Conservation (phyloP, 2,888 invertebrate species). For the Heliconius charithonia region DNA sequence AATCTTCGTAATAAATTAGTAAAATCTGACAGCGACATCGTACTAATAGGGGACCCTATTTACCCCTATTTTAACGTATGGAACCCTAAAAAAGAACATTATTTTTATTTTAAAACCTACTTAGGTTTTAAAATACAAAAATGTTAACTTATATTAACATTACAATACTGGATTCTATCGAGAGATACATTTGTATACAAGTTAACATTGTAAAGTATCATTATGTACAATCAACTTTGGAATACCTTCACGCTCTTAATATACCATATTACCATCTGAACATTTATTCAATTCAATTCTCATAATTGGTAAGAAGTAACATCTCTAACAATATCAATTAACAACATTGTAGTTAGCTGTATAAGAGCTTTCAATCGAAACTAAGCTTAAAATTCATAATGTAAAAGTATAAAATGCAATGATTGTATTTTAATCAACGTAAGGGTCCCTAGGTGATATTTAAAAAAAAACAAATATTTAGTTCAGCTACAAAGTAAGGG, state of each 20-base stretch:
- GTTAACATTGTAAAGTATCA: background rate
- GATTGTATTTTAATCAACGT: background rate
- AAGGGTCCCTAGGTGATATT: background rate
- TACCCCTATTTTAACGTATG: too few relatives aligned
- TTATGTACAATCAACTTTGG: background rate
- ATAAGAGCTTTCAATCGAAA: background rate
- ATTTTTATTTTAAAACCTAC: background rate
- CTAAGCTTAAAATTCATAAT: background rate
- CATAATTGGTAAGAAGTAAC: slow-evolving; percentile 27
- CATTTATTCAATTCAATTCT: slow-evolving; percentile 30
- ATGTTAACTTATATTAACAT: too few relatives aligned
- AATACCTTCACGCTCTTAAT: slow-evolving; percentile 2
- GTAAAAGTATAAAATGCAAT: slow-evolving; percentile 17
- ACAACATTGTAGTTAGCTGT: slow-evolving; percentile 39
- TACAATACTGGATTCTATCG: background rate
- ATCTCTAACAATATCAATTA: slow-evolving; percentile 33
- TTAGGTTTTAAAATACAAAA: too few relatives aligned
- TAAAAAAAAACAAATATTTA: background rate
- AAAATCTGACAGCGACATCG: too few relatives aligned
- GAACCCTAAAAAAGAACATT: background rate
- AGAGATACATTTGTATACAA: background rate
- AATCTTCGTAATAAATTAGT: too few relatives aligned
- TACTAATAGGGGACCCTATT: too few relatives aligned
- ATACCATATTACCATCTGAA: background rate
- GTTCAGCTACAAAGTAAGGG: background rate